Evolutionary conservation across 2,888 invertebrate genomes (phyloP), one percentile per base, ranked within the genome.

Genomic region (Pinctada fucata): DNA sequence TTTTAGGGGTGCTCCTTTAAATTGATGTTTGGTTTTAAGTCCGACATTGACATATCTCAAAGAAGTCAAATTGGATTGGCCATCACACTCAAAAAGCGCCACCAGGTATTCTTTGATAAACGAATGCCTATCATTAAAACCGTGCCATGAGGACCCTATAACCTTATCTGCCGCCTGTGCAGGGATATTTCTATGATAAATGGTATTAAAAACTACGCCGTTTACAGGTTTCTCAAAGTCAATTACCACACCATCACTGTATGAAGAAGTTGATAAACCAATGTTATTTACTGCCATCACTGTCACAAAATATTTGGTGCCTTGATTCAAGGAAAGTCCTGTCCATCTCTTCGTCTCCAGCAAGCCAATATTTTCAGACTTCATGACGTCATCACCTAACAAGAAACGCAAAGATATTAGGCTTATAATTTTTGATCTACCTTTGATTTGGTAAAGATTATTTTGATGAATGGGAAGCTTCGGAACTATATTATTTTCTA

Each of bases 171-270:
- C 69, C 10, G 80, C 77, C 65, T 86, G 85, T 63, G 72, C 79
- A 49, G 63, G 70, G n/a, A 58, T 72, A 65, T 83, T 81, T 51
- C 67, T 74, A 52, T 84, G 78, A 6, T 66, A 51, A 6, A 63
- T 64, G 0, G 86, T 83, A 71, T 87, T 84, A 65, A 80, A 86
- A 47, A 87, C 82, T n/a, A 84, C 76, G 5, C 86, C 85, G 45
- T 76, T 48, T 1, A 79, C 64, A 8, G 88, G 88, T 0, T 75
- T 78, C 51, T 76, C 78, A 45, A 75, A 75, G 74, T 87, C 87
- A 10, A 86, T 52, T 1, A 83, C 48, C 51, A 84, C 78, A 0
- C 86, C 86, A 69, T 85, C 82, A 6, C 84, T 83, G 16, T 63
- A 72, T 3, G 79, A 51, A 6, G 78, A 67, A 5, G 81, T 76